Base-by-base conservation (phyloP, 2,888 invertebrate species). In the Campoplex nolae region DNA sequence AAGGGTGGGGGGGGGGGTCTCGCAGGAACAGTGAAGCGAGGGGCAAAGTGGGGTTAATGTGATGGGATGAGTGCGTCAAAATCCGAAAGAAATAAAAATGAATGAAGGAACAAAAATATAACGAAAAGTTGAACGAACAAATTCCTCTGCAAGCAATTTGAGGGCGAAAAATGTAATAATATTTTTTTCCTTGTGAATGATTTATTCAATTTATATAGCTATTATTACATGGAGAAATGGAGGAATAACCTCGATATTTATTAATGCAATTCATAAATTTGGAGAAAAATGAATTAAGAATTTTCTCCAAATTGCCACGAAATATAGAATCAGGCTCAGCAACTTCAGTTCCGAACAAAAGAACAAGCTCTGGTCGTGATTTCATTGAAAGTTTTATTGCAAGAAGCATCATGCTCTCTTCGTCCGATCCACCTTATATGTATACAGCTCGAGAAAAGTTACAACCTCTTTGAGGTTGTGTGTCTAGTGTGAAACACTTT, bases 321-420 rank as follows among this genome's bases (percentile, higher is more conserved):
- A n/a, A 18, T 28, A 28, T 58, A 13, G 13, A 4, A 32, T 13
- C 11, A 58, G 23, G 28, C 58, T 58, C 11, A 28, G 11, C 23
- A 58, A 58, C 58, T 58, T 58, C 3, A 9, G 58, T 58, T 28
- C 28, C 13, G 28, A 58, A 56, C n/a, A 28, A 28, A 56, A 56
- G 56, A 58, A 58, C 28, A 32, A 13, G 58, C 13, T 58, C 28
- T 58, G 28, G 28, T 28, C 13, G 11, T 58, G 58, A 58, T 58
- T 67, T 67, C 38, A 67, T 67, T 67, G 67, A 67, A 67, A 67
- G n/a, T 67, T 67, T 67, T 67, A 38, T 67, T n/a, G 35, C 18
- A 38, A 67, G 11, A 65, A 38, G 67, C 67, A 67, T 67, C 16
- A 38, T 38, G 7, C 38, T 16, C 8, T n/a, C 8, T 38, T 58